These are phyloP conservation scores for Rhinopomastus cyanomelas DNA, from an alignment of 2,113 vertebrate species.

Conservation along the genomic window DNA sequence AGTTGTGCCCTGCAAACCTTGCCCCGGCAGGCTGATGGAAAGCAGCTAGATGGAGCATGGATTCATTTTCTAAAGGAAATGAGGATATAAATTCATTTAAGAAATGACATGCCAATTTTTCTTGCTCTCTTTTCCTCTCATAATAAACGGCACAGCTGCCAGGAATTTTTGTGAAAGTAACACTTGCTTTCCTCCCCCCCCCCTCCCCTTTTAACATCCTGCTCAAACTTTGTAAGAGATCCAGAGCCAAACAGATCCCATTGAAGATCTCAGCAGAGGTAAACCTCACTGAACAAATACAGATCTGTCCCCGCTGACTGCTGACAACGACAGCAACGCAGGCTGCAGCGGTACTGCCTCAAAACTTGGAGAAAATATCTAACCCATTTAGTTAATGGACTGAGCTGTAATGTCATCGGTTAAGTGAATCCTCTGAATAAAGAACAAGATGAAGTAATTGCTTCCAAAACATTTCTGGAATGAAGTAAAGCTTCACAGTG, in stretches of 20 bases:
- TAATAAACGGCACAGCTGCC: constrained; percentile 61
- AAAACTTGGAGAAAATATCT: constrained; percentile 62
- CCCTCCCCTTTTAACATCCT: background rate
- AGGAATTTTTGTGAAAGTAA: constrained; percentile 68
- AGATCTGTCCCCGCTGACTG: background rate
- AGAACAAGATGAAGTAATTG: constrained; percentile 68
- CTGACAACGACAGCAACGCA: background rate
- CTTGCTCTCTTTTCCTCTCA: constrained; percentile 57
- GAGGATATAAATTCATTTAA: constrained; percentile 70
- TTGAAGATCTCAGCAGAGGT: constrained; percentile 7
- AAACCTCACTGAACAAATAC: constrained; percentile 23
- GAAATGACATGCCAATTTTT: constrained; percentile 67
- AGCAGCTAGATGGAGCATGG: constrained; percentile 51
- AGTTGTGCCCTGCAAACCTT: constrained; percentile 55
- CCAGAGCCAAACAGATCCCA: constrained; percentile 8
- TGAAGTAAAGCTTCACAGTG: constrained; percentile 47
- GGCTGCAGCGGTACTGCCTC: constrained; percentile 33
- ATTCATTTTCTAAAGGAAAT: constrained; percentile 69
- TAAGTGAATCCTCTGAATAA: constrained; percentile 59
- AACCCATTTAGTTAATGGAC: constrained; percentile 69
- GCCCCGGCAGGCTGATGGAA: constrained; percentile 55
- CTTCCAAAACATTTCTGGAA: constrained; percentile 69
- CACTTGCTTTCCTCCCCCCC: constrained; percentile 10
- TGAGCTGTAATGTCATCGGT: constrained; percentile 64
- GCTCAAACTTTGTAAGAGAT: background rate